Base-by-base conservation (phyloP, 1,140 invertebrate species). In the Pomacea maculata region DNA sequence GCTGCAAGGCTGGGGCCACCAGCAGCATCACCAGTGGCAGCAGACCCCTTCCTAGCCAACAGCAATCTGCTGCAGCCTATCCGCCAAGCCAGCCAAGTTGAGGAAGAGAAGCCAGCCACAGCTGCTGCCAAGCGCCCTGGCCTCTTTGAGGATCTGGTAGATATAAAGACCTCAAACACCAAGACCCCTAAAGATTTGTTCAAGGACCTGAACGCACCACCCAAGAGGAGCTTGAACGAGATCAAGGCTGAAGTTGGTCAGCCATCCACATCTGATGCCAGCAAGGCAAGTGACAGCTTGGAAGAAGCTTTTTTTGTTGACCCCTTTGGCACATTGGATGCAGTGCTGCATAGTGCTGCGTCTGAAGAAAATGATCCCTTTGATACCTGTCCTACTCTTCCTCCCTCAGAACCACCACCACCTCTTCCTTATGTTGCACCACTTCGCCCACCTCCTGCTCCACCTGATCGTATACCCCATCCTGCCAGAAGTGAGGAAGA, bases 181-280 rank as follows among this genome's bases (percentile, higher is more conserved):
- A 83, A 85, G 52, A 80, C 83, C 34, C 85, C 86, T 65, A 90
- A 88, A 80, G 85, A 87, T 34, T 79, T 90, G 80, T 90, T 90
- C 83, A 85, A 80, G 52, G 84, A 86, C 12, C 63, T 84, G 61
- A 81, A 65, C 72, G 54, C 84, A 57, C 80, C 80, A 45, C 81
- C 86, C 19, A 89, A 88, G 82, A 90, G 86, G 82, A 81, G 83
- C 67, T 80, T 90, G 70, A 89, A 88, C 81, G 83, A 85, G 64
- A 75, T 89, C 75, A 76, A 79, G 61, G 75, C 34, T 67, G 75
- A 19, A 21, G n/a, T 55, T 55, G 45, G 67, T 57, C 52, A 65
- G 54, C 63, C 81, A 21, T 73, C 79, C 14, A 68, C 74, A 34
- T 45, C 80, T 10, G 52, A 78, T 8, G 80, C 83, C 3, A 25